Conservation (phyloP, 2,888 invertebrate species). For the Tromatobia lineatoria region DNA sequence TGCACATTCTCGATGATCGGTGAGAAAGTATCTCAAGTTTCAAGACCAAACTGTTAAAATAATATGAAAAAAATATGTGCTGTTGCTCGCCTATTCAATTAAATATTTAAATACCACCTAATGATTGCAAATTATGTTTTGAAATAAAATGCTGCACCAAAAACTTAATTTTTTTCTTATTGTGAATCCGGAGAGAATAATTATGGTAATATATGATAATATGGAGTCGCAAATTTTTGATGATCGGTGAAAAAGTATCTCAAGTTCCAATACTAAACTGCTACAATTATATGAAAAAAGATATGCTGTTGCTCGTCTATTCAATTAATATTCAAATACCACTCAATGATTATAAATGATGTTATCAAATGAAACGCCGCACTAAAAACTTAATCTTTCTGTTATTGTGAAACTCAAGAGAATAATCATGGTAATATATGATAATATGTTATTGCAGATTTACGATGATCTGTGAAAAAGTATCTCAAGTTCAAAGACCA, state of each 20-base stretch:
- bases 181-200: neutral
- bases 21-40: conserved; percentile 81
- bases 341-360: no score
- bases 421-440: neutral
- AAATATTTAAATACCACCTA: no score
- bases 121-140: no score
- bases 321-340: no score
- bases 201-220: neutral
- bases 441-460: conserved; percentile 72
- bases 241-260: conserved; percentile 80
- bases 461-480: conserved; percentile 80
- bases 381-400: no score
- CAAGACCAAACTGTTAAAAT: conserved; percentile 81
- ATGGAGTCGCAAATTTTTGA: conserved; percentile 74
- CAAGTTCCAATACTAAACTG: conserved; percentile 82
- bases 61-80: no score
- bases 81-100: no score
- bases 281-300: no score
- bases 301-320: no score
- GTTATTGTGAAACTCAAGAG: neutral
- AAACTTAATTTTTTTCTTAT: neutral
- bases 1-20: conserved; percentile 80
- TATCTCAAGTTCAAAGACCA: conserved; percentile 81
- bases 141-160: no score
- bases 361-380: no score